Conservation (phyloP, 2,888 invertebrate genomes). For the Sarcophaga subvicina region DNA sequence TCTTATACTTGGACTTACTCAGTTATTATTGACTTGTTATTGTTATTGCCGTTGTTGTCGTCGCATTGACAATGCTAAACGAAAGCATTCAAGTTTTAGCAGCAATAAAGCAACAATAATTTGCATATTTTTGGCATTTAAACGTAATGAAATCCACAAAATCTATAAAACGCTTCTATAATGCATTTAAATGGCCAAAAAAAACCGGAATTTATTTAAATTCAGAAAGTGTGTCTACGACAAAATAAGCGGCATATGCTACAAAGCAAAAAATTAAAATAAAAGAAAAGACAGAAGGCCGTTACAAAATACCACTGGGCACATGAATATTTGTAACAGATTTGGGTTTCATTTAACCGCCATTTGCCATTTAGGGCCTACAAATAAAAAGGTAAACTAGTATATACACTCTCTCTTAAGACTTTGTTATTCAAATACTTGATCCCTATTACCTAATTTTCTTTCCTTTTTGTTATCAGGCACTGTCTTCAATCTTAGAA, state of each 20-base stretch:
- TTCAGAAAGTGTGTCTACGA: conserved; percentile 23
- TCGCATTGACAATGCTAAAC: not conserved
- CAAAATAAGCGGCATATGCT: conserved; percentile 27
- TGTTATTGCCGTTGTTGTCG: not conserved
- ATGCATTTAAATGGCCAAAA: conserved; percentile 44
- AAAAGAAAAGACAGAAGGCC: not conserved
- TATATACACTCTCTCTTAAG: no score
- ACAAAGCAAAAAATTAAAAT: conserved; percentile 2
- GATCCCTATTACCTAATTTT: no score
- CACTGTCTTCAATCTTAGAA: no score
- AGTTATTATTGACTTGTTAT: not conserved
- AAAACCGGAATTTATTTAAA: conserved; percentile 24
- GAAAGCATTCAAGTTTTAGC: conserved; percentile 22
- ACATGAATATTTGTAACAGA: not conserved
- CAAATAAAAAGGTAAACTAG: not conserved
- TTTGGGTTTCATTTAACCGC: not conserved
- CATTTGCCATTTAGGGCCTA: conserved; percentile 17
- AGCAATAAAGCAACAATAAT: conserved; percentile 50
- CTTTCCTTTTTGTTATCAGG: no score
- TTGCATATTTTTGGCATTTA: conserved; percentile 59
- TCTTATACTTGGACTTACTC: not conserved
- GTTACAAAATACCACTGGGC: not conserved
- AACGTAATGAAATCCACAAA: conserved; percentile 40
- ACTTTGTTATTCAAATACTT: no score
- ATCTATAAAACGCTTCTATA: conserved; percentile 51